Base-by-base conservation (phyloP, 2,888 invertebrate species). In the Ectobius pallidus region DNA sequence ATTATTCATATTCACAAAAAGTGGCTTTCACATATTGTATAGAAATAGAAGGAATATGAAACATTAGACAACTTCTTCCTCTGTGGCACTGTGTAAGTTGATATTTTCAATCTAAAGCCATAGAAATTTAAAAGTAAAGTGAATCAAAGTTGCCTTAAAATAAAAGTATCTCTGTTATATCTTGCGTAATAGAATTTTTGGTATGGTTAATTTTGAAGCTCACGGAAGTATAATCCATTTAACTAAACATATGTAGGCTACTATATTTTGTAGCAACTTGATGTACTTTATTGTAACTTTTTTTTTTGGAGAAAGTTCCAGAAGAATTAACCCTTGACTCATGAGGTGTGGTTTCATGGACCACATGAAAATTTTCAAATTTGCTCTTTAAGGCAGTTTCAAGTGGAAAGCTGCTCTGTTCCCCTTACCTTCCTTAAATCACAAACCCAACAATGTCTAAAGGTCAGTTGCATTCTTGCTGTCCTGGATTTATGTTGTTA, bases 101-200 rank as follows among this genome's bases (percentile, higher is more conserved):
- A 52, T 25, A 4, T 52, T 52, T 52, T 52, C 1, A 52, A 52
- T 22, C 4, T 25, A 52, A 14, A 52, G 1, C 20, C 25, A 25
- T 52, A 52, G 25, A 1, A 52, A 52, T 25, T 11, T 25, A 14
- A 52, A 52, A 52, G 9, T 22, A 1, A 52, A 52, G 14, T 42
- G 20, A 39, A 22, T 25, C 42, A 62, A 34, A 63, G 63, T 63
- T 63, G 63, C 42, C 63, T 63, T 63, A 63, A 62, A 42, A 63
- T 42, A 1, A 42, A 63, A 42, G 25, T 42, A 42, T 42, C 63
- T 25, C 34, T 62, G 42, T 42, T 63, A 42, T 25, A 22, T 63
- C 30, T 63, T 39, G 42, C 16, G 16, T 63, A 22, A 9, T 34
- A 32, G 18, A 42, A 42, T n/a, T 16, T 63, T 42, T 39, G 14